Base-by-base conservation (phyloP, 1,140 invertebrate genomes). In the Kradibia gibbosae region DNA sequence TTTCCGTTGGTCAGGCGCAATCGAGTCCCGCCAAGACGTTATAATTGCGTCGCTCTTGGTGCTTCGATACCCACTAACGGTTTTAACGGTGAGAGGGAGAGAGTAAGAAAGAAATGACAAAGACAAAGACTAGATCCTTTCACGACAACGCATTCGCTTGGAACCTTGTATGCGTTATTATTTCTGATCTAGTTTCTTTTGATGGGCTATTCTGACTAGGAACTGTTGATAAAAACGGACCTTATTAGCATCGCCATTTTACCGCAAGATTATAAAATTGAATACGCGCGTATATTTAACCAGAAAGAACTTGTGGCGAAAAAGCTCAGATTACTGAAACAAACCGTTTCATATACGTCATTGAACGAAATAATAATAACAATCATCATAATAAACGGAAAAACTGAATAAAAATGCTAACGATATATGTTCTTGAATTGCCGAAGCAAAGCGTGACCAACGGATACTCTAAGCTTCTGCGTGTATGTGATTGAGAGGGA, bases 181-280 rank as follows among this genome's bases (percentile, higher is more conserved):
- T 74, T 74, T 73, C 39, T 34, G 55, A 80, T 80, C 78, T 80
- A 80, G 78, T 74, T 80, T 74, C 28, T 45, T 36, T 74, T 65
- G 55, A 25, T 22, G 65, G 13, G 65, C 25, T 20, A 25, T 22
- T 60, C 25, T 11, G 48, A 34, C 22, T 55, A 42, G 57, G 20
- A 50, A 39, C 15, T 50, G 78, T 79, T 79, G 78, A 80, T 72
- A 80, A 74, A 80, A 72, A 65, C 78, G 53, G 31, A 74, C 55
- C 39, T 80, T 42, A 11, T 60, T 71, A 72, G 50, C 70, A 48
- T 80, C 60, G 42, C 34, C 67, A 20, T n/a, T 36, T 57, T 57
- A 53, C 62, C 15, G 13, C 0, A 42, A 7, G 39, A 2, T 25
- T 45, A 60, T 25, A 57, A 45, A 45, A 45, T 5, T 45, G 13